Conservation (phyloP, 2,888 invertebrate species). For the Macaria liturata region DNA sequence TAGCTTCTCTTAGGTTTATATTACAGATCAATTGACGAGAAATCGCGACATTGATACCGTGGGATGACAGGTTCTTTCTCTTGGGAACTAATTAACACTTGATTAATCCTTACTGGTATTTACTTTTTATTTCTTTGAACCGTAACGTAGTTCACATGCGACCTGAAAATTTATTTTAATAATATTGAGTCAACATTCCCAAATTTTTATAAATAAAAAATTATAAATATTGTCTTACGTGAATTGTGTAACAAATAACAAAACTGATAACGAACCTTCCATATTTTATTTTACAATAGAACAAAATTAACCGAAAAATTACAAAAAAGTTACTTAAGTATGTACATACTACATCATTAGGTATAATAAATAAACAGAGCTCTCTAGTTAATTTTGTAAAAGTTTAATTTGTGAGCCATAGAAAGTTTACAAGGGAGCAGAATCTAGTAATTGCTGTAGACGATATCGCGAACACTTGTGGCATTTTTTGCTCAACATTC, state of each 20-base stretch:
- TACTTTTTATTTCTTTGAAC: too few species aligned
- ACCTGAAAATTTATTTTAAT: too few species aligned
- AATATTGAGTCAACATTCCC: too few species aligned
- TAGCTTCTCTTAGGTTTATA: neutral
- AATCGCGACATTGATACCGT: constrained; percentile 31
- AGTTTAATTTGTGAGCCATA: constrained; percentile 24
- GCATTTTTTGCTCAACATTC: constrained; percentile 31
- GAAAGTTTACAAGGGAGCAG: constrained; percentile 32
- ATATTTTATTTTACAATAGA: too few species aligned
- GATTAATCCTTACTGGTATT: too few species aligned
- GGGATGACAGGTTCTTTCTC: constrained; percentile 28
- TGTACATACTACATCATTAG: neutral
- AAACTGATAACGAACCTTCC: too few species aligned
- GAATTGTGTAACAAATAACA: too few species aligned
- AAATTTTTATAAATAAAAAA: too few species aligned
- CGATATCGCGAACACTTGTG: constrained; percentile 25
- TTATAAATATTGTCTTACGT: too few species aligned
- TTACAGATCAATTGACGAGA: constrained; percentile 27
- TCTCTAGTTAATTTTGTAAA: constrained; percentile 2
- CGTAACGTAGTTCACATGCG: too few species aligned
- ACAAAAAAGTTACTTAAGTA: too few species aligned
- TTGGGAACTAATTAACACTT: neutral
- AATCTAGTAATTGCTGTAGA: constrained; percentile 32
- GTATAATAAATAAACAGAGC: constrained; percentile 5
- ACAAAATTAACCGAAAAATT: too few species aligned